Percentiles rank a stretch among this genome's conserved stretches.
These are phyloP conservation scores for Cheilosia soror DNA, from an alignment of 2,888 invertebrate genomes.

Conservation along the genomic window DNA sequence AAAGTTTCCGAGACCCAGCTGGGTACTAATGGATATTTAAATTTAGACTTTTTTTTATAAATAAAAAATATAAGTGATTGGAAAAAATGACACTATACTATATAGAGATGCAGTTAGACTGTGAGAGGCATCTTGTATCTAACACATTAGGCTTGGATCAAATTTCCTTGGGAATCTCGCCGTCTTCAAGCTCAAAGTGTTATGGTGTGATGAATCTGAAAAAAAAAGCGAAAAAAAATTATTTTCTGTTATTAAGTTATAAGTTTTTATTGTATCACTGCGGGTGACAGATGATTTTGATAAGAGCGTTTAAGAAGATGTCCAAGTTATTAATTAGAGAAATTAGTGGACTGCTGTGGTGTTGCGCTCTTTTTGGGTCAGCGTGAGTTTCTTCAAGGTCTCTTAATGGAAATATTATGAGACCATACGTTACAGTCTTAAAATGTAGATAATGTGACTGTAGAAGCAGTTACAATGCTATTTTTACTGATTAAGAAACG, in stretches of 20 bases:
- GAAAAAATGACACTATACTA: conserved; percentile 50
- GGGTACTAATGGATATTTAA: conserved; percentile 64
- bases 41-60: conserved; percentile 43
- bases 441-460: too few relatives aligned
- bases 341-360: conserved; percentile 2
- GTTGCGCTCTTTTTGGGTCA: conserved; percentile 40
- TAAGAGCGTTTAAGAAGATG: conserved; percentile 26
- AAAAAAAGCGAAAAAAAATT: neutral
- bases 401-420: neutral
- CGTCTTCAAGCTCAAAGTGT: conserved; percentile 36
- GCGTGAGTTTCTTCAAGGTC: neutral
- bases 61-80: conserved; percentile 50
- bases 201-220: conserved; percentile 44
- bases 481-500: too few relatives aligned
- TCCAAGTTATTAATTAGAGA: conserved; percentile 46
- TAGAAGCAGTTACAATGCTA: too few relatives aligned
- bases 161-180: conserved; percentile 12
- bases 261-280: conserved; percentile 61
- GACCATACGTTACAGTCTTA: neutral
- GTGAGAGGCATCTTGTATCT: conserved; percentile 50
- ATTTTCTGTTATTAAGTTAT: conserved; percentile 63
- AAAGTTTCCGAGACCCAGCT: conserved; percentile 68
- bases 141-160: conserved; percentile 44
- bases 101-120: conserved; percentile 68
- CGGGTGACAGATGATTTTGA: conserved; percentile 70